These are phyloP conservation scores for Crossoptilon crossoptilon DNA, from an alignment of 2,797 vertebrate genomes.

Conservation along the genomic window DNA sequence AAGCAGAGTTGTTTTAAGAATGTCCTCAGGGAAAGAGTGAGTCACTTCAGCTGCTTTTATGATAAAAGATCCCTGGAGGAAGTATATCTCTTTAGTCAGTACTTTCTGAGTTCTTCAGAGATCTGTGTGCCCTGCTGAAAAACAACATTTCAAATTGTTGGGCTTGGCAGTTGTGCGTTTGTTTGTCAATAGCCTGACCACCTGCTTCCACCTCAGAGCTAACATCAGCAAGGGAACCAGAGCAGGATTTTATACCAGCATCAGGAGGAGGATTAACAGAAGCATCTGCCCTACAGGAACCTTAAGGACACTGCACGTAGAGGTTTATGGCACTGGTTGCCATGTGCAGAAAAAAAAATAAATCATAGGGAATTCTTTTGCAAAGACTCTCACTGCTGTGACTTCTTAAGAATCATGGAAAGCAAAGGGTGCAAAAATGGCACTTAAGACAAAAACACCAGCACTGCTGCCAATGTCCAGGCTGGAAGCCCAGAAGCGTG, in stretches of 20 bases:
- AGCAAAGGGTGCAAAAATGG: not conserved
- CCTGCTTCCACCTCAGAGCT: not conserved
- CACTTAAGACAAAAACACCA: not conserved
- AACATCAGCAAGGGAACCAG: not conserved
- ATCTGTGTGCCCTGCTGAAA: not conserved
- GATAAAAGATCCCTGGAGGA: constrained; percentile 52
- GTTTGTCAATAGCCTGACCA: constrained; percentile 8
- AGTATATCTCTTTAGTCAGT: not conserved
- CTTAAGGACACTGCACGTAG: not conserved
- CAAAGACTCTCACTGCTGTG: not conserved
- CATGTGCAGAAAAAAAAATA: not conserved
- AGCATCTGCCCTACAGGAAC: accelerated
- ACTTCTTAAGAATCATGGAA: not conserved
- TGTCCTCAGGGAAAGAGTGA: constrained; percentile 36
- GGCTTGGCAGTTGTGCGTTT: not conserved
- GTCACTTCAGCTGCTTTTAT: constrained; percentile 62
- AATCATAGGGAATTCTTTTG: not conserved
- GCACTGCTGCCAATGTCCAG: not conserved
- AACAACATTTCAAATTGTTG: not conserved
- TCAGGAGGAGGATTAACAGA: not conserved
- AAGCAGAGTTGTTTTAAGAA: constrained; percentile 22
- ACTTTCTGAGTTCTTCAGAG: not conserved
- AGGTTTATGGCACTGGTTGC: not conserved
- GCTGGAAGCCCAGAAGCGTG: not conserved
- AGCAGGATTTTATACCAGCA: not conserved